Evolutionary conservation across 1,140 invertebrate genomes (phyloP).

Genomic region (Dreissena polymorpha): DNA sequence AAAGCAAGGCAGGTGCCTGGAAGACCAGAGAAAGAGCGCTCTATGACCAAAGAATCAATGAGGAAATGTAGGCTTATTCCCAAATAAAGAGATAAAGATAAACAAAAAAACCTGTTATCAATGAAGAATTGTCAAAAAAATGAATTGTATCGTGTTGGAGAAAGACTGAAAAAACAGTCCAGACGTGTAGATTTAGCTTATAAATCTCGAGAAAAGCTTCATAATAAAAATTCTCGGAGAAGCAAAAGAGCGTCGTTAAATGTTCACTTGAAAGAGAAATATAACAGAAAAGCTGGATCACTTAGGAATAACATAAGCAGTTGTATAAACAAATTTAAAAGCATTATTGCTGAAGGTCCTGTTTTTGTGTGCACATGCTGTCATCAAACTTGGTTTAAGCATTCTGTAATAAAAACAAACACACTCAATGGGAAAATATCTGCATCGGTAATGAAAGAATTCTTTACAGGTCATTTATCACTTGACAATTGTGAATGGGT

Average conservation of each 20-base stretch:
- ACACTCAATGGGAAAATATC: neutral
- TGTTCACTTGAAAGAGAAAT: no score
- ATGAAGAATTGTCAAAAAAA: neutral
- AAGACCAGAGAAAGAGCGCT: no score
- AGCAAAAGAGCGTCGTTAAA: no score
- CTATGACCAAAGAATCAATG: no score
- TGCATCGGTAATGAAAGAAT: neutral
- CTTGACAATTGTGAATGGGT: slow-evolving; percentile 25
- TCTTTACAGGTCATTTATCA: neutral
- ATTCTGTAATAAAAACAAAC: slow-evolving; percentile 1
- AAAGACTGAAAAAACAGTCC: no score
- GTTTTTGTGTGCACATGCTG: slow-evolving; percentile 37
- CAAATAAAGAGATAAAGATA: slow-evolving; percentile 19
- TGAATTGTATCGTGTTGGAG: no score
- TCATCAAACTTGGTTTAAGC: slow-evolving; percentile 27
- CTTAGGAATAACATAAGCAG: slow-evolving; percentile 4
- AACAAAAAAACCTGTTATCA: neutral
- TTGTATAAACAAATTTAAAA: slow-evolving; percentile 32
- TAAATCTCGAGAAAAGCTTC: no score
- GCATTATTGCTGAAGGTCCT: slow-evolving; percentile 26
- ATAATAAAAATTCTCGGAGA: no score
- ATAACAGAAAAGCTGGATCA: no score
- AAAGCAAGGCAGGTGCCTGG: no score
- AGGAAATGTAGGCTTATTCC: neutral
- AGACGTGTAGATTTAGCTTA: no score